These are phyloP conservation scores for Hybos culiciformis DNA, from an alignment of 2,888 invertebrate species.

Conservation along the genomic window DNA sequence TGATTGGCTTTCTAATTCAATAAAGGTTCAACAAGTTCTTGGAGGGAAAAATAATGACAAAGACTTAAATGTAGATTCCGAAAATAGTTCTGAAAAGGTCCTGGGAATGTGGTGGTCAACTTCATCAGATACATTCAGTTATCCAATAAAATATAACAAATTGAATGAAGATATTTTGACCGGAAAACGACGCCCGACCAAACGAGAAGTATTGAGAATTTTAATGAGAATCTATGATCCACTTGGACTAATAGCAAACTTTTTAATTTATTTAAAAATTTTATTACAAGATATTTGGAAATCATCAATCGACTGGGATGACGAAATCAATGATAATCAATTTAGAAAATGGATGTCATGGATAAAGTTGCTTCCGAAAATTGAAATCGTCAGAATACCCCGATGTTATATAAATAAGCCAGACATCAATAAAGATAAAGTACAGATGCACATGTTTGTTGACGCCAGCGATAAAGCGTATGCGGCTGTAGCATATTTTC, in stretches of 20 bases:
- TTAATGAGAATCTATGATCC: conserved; percentile 23
- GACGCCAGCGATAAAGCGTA: conserved; percentile 16
- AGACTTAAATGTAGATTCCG: not conserved
- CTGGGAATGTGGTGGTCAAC: conserved; percentile 14
- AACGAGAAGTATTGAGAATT: conserved; percentile 11
- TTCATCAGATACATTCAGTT: conserved; percentile 8
- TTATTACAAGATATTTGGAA: conserved; percentile 12
- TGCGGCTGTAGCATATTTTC: conserved; percentile 16
- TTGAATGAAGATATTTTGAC: conserved; percentile 8
- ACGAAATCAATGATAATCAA: conserved; percentile 13
- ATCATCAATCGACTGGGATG: conserved; percentile 10
- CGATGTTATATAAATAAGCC: conserved; percentile 13
- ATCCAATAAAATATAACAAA: conserved; percentile 11
- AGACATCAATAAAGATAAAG: too few relatives aligned
- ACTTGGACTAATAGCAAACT: conserved; percentile 17
- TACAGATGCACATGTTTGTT: conserved; percentile 14
- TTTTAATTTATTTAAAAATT: conserved; percentile 12
- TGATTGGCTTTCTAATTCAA: conserved; percentile 14
- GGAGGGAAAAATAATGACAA: conserved; percentile 1
- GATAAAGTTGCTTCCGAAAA: conserved; percentile 13
- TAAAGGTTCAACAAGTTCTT: conserved; percentile 6
- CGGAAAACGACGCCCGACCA: conserved; percentile 8
- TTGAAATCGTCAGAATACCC: conserved; percentile 14
- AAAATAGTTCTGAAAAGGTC: conserved; percentile 9
- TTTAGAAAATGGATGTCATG: conserved; percentile 14